A percentile compares a stretch with the other conserved stretches of the same genome.
Evolutionary conservation across 37 sponge, comb jelly and placozoan genomes (phyloP).

Genomic region (Geodia barretti): DNA sequence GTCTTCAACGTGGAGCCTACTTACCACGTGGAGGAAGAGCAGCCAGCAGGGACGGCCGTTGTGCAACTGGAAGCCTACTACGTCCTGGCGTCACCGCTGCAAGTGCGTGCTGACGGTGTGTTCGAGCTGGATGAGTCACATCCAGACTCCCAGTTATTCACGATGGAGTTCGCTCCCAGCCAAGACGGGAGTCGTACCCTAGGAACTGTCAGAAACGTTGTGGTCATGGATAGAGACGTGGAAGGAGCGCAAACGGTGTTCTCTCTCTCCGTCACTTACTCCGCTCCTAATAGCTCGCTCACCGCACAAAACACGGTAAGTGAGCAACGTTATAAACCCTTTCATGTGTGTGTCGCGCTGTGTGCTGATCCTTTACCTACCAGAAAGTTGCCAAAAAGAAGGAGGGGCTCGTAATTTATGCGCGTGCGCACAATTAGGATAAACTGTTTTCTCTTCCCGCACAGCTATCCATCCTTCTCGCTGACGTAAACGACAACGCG

Average conservation of each 20-base stretch:
- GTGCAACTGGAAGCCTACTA: constrained; percentile 4
- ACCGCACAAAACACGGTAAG: background rate
- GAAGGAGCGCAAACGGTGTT: constrained; percentile 10
- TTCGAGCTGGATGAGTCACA: constrained; percentile 1
- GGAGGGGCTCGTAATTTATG: background rate
- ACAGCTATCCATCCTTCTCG: background rate
- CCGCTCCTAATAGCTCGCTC: constrained; percentile 14
- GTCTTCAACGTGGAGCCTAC: background rate
- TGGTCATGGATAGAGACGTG: constrained; percentile 47
- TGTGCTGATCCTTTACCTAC: constrained; percentile 21
- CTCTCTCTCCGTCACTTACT: constrained; percentile 30
- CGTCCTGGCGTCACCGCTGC: background rate
- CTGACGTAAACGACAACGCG: constrained; percentile 66
- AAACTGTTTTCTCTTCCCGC: background rate
- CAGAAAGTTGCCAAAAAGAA: background rate
- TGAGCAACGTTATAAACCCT: no score
- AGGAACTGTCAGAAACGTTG: constrained; percentile 19
- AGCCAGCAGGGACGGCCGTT: constrained; percentile 43
- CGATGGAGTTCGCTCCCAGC: constrained; percentile 9
- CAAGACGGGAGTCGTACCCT: background rate
- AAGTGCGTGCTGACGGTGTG: constrained; percentile 15
- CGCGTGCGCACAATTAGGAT: background rate
- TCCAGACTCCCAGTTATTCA: constrained; percentile 52
- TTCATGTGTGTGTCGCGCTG: no score
- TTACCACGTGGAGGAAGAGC: constrained; percentile 24